A percentile compares a stretch with the other conserved stretches of the same genome.
These are phyloP conservation scores for Lepidostoma basale DNA, from an alignment of 1,140 invertebrate genomes.

Conservation along the genomic window DNA sequence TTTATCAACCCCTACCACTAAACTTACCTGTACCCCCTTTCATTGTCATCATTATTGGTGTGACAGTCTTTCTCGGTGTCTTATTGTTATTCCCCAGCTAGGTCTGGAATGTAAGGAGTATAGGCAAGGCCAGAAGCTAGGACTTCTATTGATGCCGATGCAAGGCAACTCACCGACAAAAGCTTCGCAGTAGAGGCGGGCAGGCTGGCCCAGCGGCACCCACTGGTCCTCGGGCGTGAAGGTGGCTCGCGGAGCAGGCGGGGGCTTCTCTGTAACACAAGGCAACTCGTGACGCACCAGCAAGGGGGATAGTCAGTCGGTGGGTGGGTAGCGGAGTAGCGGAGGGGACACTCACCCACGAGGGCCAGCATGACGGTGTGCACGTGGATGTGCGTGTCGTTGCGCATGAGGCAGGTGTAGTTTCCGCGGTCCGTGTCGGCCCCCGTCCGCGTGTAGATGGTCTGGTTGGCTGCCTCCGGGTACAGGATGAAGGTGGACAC, in stretches of 20 bases:
- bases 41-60: too few species aligned
- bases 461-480: conserved; percentile 79
- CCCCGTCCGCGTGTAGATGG: conserved; percentile 72
- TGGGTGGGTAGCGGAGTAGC: background rate
- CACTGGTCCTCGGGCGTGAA: conserved; percentile 62
- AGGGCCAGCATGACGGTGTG: conserved; percentile 70
- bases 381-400: conserved; percentile 68
- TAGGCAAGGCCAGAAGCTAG: too few species aligned
- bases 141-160: too few species aligned
- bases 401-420: conserved; percentile 74
- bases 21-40: too few species aligned
- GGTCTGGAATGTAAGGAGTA: too few species aligned
- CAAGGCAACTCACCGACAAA: conserved; percentile 69
- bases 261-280: conserved; percentile 59
- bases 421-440: conserved; percentile 69
- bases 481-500: conserved; percentile 74
- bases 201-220: conserved; percentile 62
- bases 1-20: too few species aligned
- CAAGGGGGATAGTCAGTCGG: background rate
- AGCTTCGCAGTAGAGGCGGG: conserved; percentile 76
- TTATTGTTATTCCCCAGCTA: too few species aligned
- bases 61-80: too few species aligned
- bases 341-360: conserved; percentile 66
- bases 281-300: background rate
- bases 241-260: conserved; percentile 63